Percentiles rank a stretch among this genome's conserved stretches.
These are phyloP conservation scores for Indri indri DNA, from an alignment of 2,113 vertebrate species.

Conservation along the genomic window DNA sequence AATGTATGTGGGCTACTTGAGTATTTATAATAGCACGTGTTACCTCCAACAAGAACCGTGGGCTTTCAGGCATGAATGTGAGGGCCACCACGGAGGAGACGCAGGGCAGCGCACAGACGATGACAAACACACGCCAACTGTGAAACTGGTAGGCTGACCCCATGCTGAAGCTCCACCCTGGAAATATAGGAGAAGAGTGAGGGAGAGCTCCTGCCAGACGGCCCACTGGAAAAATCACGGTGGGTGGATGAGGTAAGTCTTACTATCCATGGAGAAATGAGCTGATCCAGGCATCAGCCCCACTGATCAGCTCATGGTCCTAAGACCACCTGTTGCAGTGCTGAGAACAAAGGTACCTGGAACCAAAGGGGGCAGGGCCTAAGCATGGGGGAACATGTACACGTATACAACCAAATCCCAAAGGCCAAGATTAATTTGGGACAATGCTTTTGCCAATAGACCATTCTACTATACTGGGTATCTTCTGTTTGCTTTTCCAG, in stretches of 20 bases:
- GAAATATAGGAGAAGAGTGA: conserved; percentile 53
- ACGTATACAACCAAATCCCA: neutral
- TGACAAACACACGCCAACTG: conserved; percentile 98
- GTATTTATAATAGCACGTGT: neutral
- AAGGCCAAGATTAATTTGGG: neutral
- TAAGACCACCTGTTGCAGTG: rapidly evolving
- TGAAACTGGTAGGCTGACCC: conserved; percentile 99
- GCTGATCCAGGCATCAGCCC: neutral
- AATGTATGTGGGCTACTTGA: rapidly evolving
- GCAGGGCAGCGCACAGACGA: conserved; percentile 96
- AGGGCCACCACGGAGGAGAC: conserved; percentile 96
- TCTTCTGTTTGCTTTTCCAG: neutral
- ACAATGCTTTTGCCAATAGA: neutral
- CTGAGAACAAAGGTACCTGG: neutral
- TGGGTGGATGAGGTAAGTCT: rapidly evolving
- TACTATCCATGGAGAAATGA: neutral
- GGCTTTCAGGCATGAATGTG: conserved; percentile 99
- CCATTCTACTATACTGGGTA: neutral
- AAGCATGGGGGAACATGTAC: too few relatives aligned
- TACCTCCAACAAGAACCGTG: conserved; percentile 94
- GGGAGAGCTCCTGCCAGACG: neutral
- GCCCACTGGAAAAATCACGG: neutral
- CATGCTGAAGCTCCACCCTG: conserved; percentile 99
- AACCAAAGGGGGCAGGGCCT: neutral
- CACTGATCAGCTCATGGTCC: neutral